Base-by-base conservation (phyloP, 1,140 invertebrate genomes). In the Nasonia vitripennis region DNA sequence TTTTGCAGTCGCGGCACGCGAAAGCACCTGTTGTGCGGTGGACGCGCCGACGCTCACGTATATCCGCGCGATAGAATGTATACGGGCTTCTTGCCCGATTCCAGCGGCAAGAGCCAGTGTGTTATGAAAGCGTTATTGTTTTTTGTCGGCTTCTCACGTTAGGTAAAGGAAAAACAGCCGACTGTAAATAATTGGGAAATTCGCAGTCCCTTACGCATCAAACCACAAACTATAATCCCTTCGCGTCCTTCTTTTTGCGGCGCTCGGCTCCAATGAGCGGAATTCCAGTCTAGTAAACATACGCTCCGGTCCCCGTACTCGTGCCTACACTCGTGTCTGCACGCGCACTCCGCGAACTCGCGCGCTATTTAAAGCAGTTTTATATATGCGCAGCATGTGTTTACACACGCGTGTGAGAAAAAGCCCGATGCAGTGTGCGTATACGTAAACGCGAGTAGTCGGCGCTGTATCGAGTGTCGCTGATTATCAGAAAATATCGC, bases 231-330 rank as follows among this genome's bases (percentile, higher is more conserved):
- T 27, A 27, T 27, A 27, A 27, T 27, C 27, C 27, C 27, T 27
- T 27, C 27, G 27, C 27, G 27, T 70, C 55, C 62, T 27, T 83
- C 73, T 83, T 68, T 68, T 78, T 78, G 82, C 34, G 5, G 45
- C 48, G 81, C 68, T 45, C 83, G 31, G 41, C 78, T 73, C 45
- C 77, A 77, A 83, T 82, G 77, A 77, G 80, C 82, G 86, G 86
- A 87, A 87, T 87, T 81, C 81, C 86, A 87, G 86, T 87, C 86
- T 87, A 84, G 86, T 87, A 87, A 87, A 78, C 86, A 81, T 80
- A 83, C 78, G 81, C 37, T 45, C 41, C 34, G 31, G 62, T 70
- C 62, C 68, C 48, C n/a, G 10, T n/a, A 31, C 68, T 9, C 45
- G 45, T 11, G 23, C 14, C 0, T 20, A 45, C n/a, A 68, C 41